Evolutionary conservation across 2,797 vertebrate species (phyloP), one percentile per base, ranked within the genome.

Genomic region (Malacoctenus gilli): DNA sequence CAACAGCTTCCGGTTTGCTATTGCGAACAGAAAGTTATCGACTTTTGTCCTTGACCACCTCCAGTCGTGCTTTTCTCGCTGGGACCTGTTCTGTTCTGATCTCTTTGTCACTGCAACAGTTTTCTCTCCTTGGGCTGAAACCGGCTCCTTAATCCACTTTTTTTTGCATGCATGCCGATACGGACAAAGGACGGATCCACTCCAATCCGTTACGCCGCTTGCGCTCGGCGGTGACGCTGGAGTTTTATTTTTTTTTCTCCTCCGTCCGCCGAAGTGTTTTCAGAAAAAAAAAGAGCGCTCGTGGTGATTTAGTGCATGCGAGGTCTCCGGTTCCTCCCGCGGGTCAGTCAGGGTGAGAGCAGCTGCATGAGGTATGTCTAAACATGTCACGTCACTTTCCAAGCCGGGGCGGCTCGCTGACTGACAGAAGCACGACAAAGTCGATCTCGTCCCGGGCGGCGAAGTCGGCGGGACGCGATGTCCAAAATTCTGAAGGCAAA

Each of bases 391-490:
- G 76, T 83, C 72, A 72, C 75, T 84, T 75, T 82, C 72, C 72
- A 74, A 82, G 71, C 67, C 56, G 72, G 82, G 84, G 77, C 75
- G 78, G 87, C 84, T 72, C 49, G 25, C 25, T n/a, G 68, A 56
- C 68, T 80, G 82, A 85, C 77, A 79, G 85, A 79, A 78, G 85
- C 79, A 84, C 79, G 85, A 87, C 82, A 71, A 56, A 72, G 82
- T 60, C 47, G 85, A 85, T 84, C 69, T 83, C 20, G 40, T 83
- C 72, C 71, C 14, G n/a, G n/a, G 58, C 28, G 59, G 77, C 70
- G 54, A 60, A 68, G 58, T 47, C 67, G 42, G 52, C 1, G 23
- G 10, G 23, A 68, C 25, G 49, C 64, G 82, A 81, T 25, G 59
- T 55, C 35, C 21, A 58, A 59, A 58, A 59, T 57, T 58, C 35